Evolutionary conservation across 2,888 invertebrate genomes (phyloP).

Genomic region (Micropterix aruncella): DNA sequence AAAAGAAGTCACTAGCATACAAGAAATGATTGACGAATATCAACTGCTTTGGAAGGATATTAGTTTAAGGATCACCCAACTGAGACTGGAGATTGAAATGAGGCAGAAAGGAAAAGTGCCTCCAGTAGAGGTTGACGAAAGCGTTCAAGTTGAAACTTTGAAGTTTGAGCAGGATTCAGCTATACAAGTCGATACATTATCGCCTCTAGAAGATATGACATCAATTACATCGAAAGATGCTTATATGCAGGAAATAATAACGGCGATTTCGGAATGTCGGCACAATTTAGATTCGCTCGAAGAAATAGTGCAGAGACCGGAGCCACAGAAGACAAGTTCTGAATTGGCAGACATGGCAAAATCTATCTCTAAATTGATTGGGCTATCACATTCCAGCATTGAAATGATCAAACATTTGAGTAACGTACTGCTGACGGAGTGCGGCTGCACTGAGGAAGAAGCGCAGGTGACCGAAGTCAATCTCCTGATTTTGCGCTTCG

Average conservation of each 20-base stretch:
- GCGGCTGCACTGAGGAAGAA: constrained; percentile 48
- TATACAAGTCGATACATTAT: constrained; percentile 71
- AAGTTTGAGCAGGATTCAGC: constrained; percentile 64
- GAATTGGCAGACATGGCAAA: constrained; percentile 50
- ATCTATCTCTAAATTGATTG: constrained; percentile 60
- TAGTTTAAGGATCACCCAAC: constrained; percentile 30
- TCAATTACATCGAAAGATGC: constrained; percentile 72
- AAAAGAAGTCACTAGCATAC: constrained; percentile 38
- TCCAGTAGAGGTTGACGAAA: constrained; percentile 36
- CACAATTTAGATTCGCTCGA: constrained; percentile 52
- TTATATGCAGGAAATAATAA: constrained; percentile 59
- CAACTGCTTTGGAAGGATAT: constrained; percentile 48
- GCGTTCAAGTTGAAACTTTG: constrained; percentile 57
- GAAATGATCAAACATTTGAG: constrained; percentile 74
- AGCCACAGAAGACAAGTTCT: constrained; percentile 33
- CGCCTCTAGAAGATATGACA: constrained; percentile 43
- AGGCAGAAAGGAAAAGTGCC: constrained; percentile 16
- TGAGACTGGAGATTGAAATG: constrained; percentile 25
- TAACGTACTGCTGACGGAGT: constrained; percentile 59
- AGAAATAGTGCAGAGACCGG: constrained; percentile 43
- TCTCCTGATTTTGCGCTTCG: constrained; percentile 50
- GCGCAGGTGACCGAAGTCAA: constrained; percentile 52
- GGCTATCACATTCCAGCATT: constrained; percentile 65
- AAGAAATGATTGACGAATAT: constrained; percentile 50
- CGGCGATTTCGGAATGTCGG: constrained; percentile 59